Conservation (phyloP, 2,888 invertebrate genomes). For the Neocrepidodera transversa region DNA sequence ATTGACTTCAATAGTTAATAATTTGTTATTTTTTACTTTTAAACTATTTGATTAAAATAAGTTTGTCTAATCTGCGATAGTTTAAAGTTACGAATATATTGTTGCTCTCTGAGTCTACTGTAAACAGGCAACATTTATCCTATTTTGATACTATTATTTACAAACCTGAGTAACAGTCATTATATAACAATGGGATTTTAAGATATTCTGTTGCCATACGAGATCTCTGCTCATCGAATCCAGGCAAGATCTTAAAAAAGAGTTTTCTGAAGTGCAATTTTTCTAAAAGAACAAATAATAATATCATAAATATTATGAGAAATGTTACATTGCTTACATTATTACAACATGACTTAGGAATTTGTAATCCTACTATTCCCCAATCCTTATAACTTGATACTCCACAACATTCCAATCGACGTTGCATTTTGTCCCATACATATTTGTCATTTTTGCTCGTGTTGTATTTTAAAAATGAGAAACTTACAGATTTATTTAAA, state of each 20-base stretch:
- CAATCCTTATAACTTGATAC: constrained; percentile 29
- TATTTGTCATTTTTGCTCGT: constrained; percentile 12
- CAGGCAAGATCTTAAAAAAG: constrained; percentile 28
- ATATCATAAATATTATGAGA: no score
- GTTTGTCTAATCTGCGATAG: no score
- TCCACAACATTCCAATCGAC: constrained; percentile 35
- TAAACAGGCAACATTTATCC: no score
- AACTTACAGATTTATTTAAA: constrained; percentile 28
- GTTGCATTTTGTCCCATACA: constrained; percentile 36
- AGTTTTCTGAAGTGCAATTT: constrained; percentile 23
- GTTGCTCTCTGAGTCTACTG: no score
- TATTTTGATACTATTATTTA: no score
- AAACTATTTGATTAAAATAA: no score
- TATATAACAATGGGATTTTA: constrained; percentile 37
- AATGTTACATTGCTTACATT: no score
- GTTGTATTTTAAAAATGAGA: constrained; percentile 27
- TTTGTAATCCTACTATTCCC: constrained; percentile 12
- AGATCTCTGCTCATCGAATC: constrained; percentile 33
- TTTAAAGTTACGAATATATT: no score
- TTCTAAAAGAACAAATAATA: constrained; percentile 17
- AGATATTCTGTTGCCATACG: constrained; percentile 33
- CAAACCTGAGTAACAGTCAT: constrained; percentile 27
- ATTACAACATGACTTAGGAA: constrained; percentile 36
- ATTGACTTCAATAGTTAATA: no score
- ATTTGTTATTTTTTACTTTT: no score